Evolutionary conservation across 1,140 invertebrate genomes (phyloP).

Genomic region (Conus betulinus): DNA sequence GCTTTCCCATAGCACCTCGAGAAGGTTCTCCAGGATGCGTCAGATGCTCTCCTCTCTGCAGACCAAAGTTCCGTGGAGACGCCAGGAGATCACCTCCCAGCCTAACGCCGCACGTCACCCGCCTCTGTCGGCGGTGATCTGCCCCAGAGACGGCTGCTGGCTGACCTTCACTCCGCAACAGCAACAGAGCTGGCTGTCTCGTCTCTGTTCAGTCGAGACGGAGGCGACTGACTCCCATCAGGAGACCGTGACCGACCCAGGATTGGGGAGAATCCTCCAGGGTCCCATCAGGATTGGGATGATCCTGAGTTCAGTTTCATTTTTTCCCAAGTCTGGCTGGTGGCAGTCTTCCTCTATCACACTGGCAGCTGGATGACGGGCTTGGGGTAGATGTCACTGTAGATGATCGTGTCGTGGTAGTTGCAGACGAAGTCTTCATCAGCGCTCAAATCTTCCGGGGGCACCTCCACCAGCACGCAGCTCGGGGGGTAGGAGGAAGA

Average conservation of each 20-base stretch:
- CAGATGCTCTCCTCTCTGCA: too few relatives aligned
- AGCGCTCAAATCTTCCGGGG: constrained; percentile 36
- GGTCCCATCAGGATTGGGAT: constrained; percentile 11
- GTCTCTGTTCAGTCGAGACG: too few relatives aligned
- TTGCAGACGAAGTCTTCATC: constrained; percentile 46
- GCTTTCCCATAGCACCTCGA: too few relatives aligned
- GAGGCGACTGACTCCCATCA: too few relatives aligned
- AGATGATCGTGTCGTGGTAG: constrained; percentile 49
- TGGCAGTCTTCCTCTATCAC: constrained; percentile 25
- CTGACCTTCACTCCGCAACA: too few relatives aligned
- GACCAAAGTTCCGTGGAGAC: too few relatives aligned
- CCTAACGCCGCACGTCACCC: too few relatives aligned
- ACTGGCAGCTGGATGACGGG: constrained; percentile 55
- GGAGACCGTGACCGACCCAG: neutral
- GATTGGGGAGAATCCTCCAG: neutral
- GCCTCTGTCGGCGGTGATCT: too few relatives aligned
- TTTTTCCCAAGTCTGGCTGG: neutral
- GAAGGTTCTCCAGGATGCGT: too few relatives aligned
- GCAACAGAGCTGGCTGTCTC: too few relatives aligned
- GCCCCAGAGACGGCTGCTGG: too few relatives aligned
- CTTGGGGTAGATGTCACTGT: constrained; percentile 52
- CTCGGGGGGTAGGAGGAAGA: neutral
- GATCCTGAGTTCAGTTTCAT: neutral
- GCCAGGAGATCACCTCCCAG: too few relatives aligned
- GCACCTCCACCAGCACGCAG: constrained; percentile 36